These are phyloP conservation scores for Agrilus cyanescens DNA, from an alignment of 2,888 invertebrate species.

Conservation along the genomic window DNA sequence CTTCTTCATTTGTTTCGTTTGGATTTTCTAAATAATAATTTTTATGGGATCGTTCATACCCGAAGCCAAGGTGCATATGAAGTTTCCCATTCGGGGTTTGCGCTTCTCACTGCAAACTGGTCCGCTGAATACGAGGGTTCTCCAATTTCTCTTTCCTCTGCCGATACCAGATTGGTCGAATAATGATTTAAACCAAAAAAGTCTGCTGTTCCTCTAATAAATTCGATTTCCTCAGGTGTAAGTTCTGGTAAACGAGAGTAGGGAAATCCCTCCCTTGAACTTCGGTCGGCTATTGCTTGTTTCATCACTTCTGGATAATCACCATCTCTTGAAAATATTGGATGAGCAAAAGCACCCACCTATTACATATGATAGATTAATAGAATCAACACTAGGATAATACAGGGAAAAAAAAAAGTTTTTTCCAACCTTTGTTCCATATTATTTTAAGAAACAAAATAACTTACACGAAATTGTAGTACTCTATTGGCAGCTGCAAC, in stretches of 20 bases:
- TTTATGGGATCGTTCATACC: slow-evolving; percentile 20
- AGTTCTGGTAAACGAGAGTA: slow-evolving; percentile 47
- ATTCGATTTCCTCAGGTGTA: slow-evolving; percentile 35
- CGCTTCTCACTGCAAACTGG: slow-evolving; percentile 31
- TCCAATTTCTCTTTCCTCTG: not conserved
- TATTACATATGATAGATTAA: slow-evolving; percentile 18
- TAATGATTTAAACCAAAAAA: slow-evolving; percentile 42
- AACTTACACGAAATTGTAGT: slow-evolving; percentile 41
- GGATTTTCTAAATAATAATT: too few species aligned
- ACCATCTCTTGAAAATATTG: slow-evolving; percentile 42
- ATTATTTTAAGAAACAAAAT: too few species aligned
- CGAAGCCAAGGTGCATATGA: slow-evolving; percentile 37
- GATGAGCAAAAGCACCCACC: slow-evolving; percentile 22
- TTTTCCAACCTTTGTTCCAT: too few species aligned
- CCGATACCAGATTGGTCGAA: slow-evolving; percentile 20
- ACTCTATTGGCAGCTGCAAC: slow-evolving; percentile 38
- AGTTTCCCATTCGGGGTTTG: slow-evolving; percentile 35
- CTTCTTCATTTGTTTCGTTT: too few species aligned
- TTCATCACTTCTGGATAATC: slow-evolving; percentile 47
- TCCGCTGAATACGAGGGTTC: slow-evolving; percentile 21
- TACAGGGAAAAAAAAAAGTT: too few species aligned
- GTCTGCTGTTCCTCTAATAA: slow-evolving; percentile 36
- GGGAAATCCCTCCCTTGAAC: slow-evolving; percentile 41
- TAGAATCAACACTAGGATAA: too few species aligned
- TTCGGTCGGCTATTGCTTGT: slow-evolving; percentile 41